Evolutionary conservation across 2,888 invertebrate species (phyloP), one percentile per base, ranked within the genome.

Genomic region (Lepidonotus clava): DNA sequence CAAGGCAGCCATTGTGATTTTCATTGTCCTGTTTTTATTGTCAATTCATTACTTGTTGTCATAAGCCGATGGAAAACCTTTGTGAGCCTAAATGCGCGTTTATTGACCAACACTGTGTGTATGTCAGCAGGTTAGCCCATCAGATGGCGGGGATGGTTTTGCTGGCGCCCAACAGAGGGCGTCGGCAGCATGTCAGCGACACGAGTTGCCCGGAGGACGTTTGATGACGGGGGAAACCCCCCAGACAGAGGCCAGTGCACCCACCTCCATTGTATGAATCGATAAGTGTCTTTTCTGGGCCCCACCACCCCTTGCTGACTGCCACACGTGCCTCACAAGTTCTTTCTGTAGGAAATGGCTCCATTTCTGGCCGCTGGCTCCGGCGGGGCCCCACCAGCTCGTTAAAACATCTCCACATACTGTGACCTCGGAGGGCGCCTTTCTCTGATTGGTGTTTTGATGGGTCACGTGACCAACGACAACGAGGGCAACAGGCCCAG

Each of bases 161-260:
- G 24, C n/a, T n/a, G 61, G 61, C 28, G 61, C 61, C 61, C 61
- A 32, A 28, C 28, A 61, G 61, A 28, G 61, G 61, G 24, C 61
- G 24, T 32, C 61, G 24, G 24, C 61, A 61, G 61, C 61, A n/a
- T 61, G 61, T 61, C 28, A 18, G 6, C n/a, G n/a, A n/a, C n/a
- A 18, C 18, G 8, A 18, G 46, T 46, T 46, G 18, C 46, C 46
- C 6, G 6, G 46, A 28, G 61, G 61, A 24, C 61, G 28, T 61
- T 61, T 61, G 61, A 61, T 61, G 61, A 61, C 61, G 61, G 61
- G 61, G 61, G 61, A 24, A 61, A 61, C 61, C 61, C 61, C 28
- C 61, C 61, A 61, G 61, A 61, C 61, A 61, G 61, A 53, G 53
- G n/a, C 21, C 61, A 61, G 61, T 11, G 28, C 28, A 61, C 61